Evolutionary conservation across 2,113 vertebrate genomes (phyloP).

Genomic region (Scolopax mira): DNA sequence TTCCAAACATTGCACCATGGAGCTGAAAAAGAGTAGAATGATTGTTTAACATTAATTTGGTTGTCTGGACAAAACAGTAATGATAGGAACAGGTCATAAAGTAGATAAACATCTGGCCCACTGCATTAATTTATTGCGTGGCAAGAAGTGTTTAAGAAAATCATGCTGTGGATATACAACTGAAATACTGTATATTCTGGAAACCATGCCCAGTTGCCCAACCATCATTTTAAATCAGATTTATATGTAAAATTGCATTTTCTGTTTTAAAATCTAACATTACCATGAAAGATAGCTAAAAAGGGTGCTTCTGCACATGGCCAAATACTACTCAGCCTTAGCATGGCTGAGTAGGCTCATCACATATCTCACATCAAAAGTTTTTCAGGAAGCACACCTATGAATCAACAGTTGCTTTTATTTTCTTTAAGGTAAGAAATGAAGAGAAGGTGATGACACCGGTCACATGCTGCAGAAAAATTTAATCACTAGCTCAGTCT

Average conservation of each 20-base stretch:
- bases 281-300: background rate
- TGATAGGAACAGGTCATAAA: background rate
- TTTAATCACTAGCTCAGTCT: background rate
- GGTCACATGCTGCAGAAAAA: background rate
- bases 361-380: background rate
- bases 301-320: background rate
- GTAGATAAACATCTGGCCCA: background rate
- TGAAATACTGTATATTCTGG: background rate
- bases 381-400: background rate
- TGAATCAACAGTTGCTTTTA: background rate
- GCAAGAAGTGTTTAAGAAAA: background rate
- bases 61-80: background rate
- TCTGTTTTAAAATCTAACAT: background rate
- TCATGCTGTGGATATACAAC: background rate
- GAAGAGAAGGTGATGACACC: background rate
- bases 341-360: background rate
- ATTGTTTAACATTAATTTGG: background rate
- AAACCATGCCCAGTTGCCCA: background rate
- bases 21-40: conserved; percentile 71
- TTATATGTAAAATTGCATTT: background rate
- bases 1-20: conserved; percentile 92
- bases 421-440: background rate
- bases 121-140: background rate
- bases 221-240: background rate
- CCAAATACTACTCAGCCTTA: background rate